Percentiles rank a stretch among this genome's conserved stretches.
Evolutionary conservation across 2,888 invertebrate species (phyloP).

Genomic region (Agriotes lineatus): DNA sequence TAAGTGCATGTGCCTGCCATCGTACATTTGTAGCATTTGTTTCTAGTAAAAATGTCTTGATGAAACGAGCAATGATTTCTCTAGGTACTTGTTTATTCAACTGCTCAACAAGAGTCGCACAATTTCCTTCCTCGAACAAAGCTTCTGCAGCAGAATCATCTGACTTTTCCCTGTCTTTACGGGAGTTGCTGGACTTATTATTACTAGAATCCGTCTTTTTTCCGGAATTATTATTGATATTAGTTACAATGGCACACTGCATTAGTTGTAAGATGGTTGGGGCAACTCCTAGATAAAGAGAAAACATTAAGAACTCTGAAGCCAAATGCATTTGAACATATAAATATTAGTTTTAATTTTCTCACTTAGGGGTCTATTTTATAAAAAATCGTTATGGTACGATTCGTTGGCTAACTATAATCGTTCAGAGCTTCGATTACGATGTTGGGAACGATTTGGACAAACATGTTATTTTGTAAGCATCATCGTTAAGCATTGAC

Average conservation of each 20-base stretch:
- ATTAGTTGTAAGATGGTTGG: slow-evolving; percentile 91
- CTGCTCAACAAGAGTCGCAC: slow-evolving; percentile 76
- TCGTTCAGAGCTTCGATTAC: too few relatives aligned
- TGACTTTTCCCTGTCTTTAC: slow-evolving; percentile 76
- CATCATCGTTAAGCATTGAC: too few relatives aligned
- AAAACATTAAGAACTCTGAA: too few relatives aligned
- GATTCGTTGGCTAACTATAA: too few relatives aligned
- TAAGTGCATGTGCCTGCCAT: slow-evolving; percentile 94
- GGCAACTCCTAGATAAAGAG: slow-evolving; percentile 75
- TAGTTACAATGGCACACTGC: slow-evolving; percentile 87
- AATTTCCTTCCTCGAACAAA: slow-evolving; percentile 76
- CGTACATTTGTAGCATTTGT: slow-evolving; percentile 93
- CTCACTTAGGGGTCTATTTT: too few relatives aligned
- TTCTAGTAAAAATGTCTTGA: slow-evolving; percentile 91
- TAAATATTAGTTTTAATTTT: too few relatives aligned
- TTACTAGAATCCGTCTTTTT: slow-evolving; percentile 46
- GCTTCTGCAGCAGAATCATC: slow-evolving; percentile 76
- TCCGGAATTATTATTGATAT: slow-evolving; percentile 55
- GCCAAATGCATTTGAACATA: too few relatives aligned
- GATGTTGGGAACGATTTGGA: too few relatives aligned
- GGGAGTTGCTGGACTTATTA: slow-evolving; percentile 53
- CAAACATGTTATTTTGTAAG: too few relatives aligned
- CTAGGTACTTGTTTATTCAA: slow-evolving; percentile 76
- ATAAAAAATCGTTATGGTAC: too few relatives aligned
- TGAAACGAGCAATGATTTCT: slow-evolving; percentile 78